Conservation (phyloP, 2,797 vertebrate species). For the Crenuchus spilurus region DNA sequence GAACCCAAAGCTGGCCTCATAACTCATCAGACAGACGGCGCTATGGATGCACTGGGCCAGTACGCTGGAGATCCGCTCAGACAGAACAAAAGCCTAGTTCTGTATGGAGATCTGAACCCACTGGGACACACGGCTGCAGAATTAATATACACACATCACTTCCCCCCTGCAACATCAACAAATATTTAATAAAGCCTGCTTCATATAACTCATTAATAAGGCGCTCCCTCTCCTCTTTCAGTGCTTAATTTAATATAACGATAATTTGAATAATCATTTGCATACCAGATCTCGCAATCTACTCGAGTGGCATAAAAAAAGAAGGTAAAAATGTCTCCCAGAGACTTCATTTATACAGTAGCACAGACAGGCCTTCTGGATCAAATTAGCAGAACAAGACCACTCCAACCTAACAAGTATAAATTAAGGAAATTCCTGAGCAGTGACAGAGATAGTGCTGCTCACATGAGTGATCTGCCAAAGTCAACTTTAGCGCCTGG, state of each 20-base stretch:
- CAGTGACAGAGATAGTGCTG: constrained; percentile 69
- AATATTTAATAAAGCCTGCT: constrained; percentile 72
- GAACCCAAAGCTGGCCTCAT: constrained; percentile 33
- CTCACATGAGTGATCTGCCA: constrained; percentile 65
- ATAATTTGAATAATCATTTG: constrained; percentile 81
- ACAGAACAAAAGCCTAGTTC: constrained; percentile 51
- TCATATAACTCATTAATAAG: constrained; percentile 70
- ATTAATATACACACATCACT: constrained; percentile 58
- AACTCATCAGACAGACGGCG: constrained; percentile 49
- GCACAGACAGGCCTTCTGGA: constrained; percentile 70
- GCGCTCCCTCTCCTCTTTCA: constrained; percentile 64
- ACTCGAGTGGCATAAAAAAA: constrained; percentile 62
- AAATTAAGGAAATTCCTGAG: constrained; percentile 76
- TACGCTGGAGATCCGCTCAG: constrained; percentile 36
- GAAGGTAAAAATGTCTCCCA: constrained; percentile 69
- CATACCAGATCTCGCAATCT: constrained; percentile 76
- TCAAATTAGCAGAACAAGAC: constrained; percentile 76
- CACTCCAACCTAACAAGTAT: constrained; percentile 72
- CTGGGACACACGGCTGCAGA: constrained; percentile 61
- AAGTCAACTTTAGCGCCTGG: constrained; percentile 68
- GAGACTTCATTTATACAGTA: constrained; percentile 72
- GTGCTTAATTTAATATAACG: constrained; percentile 75
- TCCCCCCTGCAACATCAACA: constrained; percentile 69
- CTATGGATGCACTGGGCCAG: constrained; percentile 19
- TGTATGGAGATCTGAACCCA: constrained; percentile 55